phyloP scores from a whole-genome alignment of 2,113 vertebrate species.

The Syrrhaptes paradoxus region DNA sequence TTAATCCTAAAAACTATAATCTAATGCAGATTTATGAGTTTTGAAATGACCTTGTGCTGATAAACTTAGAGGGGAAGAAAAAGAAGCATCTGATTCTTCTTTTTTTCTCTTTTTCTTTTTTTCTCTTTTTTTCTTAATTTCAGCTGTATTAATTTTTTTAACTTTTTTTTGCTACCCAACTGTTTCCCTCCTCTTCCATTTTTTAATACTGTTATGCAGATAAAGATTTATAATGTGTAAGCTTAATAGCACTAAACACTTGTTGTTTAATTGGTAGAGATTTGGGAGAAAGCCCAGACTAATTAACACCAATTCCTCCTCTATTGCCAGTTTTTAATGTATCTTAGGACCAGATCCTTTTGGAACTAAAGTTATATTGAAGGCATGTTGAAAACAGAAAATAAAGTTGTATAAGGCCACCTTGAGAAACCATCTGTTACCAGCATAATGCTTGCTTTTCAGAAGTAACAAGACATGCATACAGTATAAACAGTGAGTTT shows the following conservation, averaged over 20 bases:
- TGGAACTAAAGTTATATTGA: neutral
- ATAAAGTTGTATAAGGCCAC: neutral
- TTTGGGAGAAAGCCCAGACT: slow-evolving; percentile 50
- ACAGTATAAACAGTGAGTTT: neutral
- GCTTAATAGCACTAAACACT: slow-evolving; percentile 35
- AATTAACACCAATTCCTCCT: slow-evolving; percentile 40
- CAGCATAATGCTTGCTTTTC: neutral
- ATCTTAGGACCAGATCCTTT: slow-evolving; percentile 1
- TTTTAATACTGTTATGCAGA: neutral
- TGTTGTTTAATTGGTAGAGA: slow-evolving; percentile 40
- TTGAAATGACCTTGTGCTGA: neutral
- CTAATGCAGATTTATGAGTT: neutral
- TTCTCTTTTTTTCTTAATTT: neutral
- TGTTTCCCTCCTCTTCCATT: neutral
- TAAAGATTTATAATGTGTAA: neutral
- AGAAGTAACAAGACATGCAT: neutral
- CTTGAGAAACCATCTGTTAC: slow-evolving; percentile 33
- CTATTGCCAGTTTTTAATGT: slow-evolving; percentile 3
- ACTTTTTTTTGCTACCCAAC: neutral
- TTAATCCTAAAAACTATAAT: accelerated
- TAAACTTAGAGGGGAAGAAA: neutral
- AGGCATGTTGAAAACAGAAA: neutral
- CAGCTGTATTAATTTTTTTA: neutral
- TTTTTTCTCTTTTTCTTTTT: too few species aligned
- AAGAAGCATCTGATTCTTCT: neutral